Base-by-base conservation (phyloP, 1,140 invertebrate species). In the Drosophila triauraria region DNA sequence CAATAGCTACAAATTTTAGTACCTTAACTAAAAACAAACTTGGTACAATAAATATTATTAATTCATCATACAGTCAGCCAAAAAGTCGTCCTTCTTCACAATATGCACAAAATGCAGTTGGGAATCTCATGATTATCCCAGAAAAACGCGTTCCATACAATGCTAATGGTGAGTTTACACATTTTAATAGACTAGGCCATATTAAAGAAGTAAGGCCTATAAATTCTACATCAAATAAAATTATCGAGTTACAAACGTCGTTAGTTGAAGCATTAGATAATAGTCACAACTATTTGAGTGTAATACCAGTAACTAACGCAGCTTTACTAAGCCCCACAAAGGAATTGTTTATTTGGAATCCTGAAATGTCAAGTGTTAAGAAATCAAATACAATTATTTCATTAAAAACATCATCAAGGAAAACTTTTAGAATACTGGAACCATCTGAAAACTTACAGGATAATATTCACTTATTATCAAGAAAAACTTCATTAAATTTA, bases 381-480 rank as follows among this genome's bases (percentile, higher is more conserved):
- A 15, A 10, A 35, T 27, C 2, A 40, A 23, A 40, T 25, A 15
- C 13, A 30, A 13, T 4, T 42, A 13, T 9, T 40, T 25, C 10
- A 8, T 10, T 30, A n/a, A 12, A 35, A 17, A 13, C 35, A 38
- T 25, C 20, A 25, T 6, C 27, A 42, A 35, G 20, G 10, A 15
- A 38, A 13, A 12, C 42, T n/a, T 8, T 35, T 3, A 51, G 44
- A 27, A 38, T 51, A 17, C 13, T 70, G 15, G 48, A 70, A 23
- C 67, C 67, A 6, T 70, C 63, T 23, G 38, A 68, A 46, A 53
- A 23, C n/a, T 15, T 46, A 9, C 35, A 44, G 8, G 8, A 50
- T 42, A 25, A 48, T n/a, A 27, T 15, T 30, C 12, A 27, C 23
- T 35, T 30, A 51, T 3, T 44, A 17, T 30, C 23, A 23, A 44